Evolutionary conservation across 2,797 vertebrate species (phyloP), one percentile per base, ranked within the genome.

Genomic region (Acanthopagrus latus): DNA sequence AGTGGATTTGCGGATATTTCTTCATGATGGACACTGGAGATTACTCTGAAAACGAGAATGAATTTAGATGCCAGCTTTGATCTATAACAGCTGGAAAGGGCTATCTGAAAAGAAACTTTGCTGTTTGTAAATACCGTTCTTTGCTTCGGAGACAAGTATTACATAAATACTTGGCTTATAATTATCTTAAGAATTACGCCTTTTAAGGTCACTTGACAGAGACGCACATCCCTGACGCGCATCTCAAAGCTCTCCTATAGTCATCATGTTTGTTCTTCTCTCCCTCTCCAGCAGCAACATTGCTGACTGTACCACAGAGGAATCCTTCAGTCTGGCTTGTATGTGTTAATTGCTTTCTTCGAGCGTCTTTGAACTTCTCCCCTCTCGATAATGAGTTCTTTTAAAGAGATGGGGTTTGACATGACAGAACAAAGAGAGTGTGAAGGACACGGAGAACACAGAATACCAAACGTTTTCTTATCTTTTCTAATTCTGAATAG

Each of bases 331-430:
- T 75, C 81, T 84, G 76, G 29, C 87, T 89, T 47, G 63, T 80
- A 81, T 76, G 85, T 83, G 82, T 90, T 93, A 93, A 93, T 92
- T 92, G 84, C 89, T 91, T 91, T 93, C 85, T 89, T 91, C 59
- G 16, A 88, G 89, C 47, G 64, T 90, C 86, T 92, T 91, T 93
- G 82, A 93, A 92, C 86, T 78, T 82, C 82, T 84, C 86, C 82
- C 81, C 88, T 88, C 87, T 75, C n/a, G 63, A 90, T 93, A 91
- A 93, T 93, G 88, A 89, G 75, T 91, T 91, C 29, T 88, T 90
- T 89, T 85, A 85, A 88, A 81, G 69, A 89, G 83, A 89, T 83
- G 85, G 91, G 77, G 78, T 92, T 90, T 84, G 87, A 93, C 92
- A 81, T 85, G 88, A 91, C 69, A 58, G 82, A 89, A 91, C 85